These are phyloP conservation scores for Hystrix cristata DNA, from an alignment of 2,113 vertebrate species.

Conservation along the genomic window DNA sequence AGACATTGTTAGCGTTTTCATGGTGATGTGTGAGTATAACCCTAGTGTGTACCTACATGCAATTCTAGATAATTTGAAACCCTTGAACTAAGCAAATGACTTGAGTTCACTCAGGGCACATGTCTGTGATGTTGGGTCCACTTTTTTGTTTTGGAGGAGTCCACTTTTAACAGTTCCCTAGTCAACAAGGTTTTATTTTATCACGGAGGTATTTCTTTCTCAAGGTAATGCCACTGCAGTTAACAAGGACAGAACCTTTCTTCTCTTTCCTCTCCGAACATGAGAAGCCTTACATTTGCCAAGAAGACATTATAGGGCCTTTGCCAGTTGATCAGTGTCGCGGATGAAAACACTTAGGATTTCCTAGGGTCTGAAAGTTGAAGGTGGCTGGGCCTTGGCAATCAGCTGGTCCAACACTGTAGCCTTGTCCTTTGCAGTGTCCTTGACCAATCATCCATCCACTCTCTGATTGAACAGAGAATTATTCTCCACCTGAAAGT, in stretches of 20 bases:
- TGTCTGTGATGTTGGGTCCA: background rate
- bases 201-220: background rate
- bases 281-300: background rate
- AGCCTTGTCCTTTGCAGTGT: background rate
- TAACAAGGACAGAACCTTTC: background rate
- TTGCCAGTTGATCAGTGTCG: background rate
- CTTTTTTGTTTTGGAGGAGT: background rate
- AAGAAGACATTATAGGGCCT: background rate
- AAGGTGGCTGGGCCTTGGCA: background rate
- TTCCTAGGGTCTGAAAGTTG: background rate
- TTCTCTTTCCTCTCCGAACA: background rate
- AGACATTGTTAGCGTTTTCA: background rate
- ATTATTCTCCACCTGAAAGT: background rate
- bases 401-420: background rate
- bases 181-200: background rate
- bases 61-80: background rate
- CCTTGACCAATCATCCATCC: background rate
- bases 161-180: background rate
- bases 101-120: background rate
- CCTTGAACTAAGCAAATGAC: background rate
- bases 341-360: background rate
- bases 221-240: background rate
- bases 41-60: background rate
- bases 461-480: too few species aligned
- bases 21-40: background rate